Conservation (phyloP, 1,140 invertebrate genomes). For the Nasonia longicornis region DNA sequence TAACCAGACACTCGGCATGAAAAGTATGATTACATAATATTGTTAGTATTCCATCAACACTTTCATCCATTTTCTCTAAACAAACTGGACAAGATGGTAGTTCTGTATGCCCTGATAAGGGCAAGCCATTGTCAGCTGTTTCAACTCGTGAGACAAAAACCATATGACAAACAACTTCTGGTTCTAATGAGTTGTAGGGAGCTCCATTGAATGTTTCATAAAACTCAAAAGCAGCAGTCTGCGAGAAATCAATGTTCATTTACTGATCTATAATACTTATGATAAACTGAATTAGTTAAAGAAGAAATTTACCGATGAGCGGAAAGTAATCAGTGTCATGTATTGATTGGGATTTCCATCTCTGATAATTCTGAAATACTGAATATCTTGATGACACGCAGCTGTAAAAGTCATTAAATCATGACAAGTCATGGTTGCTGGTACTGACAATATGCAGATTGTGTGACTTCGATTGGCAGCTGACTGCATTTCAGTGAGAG, state of each 20-base stretch:
- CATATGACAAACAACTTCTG: conserved; percentile 88
- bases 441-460: conserved; percentile 92
- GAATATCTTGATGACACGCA: conserved; percentile 90
- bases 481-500: conserved; percentile 75
- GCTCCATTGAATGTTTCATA: conserved; percentile 93
- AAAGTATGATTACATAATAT: conserved; percentile 99
- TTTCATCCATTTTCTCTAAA: conserved; percentile 97
- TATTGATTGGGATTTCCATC: conserved; percentile 94
- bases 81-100: conserved; percentile 98
- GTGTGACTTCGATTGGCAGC: conserved; percentile 82
- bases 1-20: conserved; percentile 92
- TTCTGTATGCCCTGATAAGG: conserved; percentile 88
- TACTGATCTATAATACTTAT: conserved; percentile 13
- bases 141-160: conserved; percentile 96
- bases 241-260: conserved; percentile 45
- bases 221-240: conserved; percentile 90
- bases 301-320: conserved; percentile 71
- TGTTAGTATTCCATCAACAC: conserved; percentile 95
- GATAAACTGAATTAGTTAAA: conserved; percentile 24
- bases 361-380: conserved; percentile 91
- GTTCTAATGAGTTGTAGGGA: conserved; percentile 93
- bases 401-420: conserved; percentile 96
- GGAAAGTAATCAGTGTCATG: conserved; percentile 93
- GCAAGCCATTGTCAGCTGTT: conserved; percentile 78
- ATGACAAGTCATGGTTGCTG: conserved; percentile 91